phyloP scores from a whole-genome alignment of 2,888 invertebrate genomes.

The Lepidochitona cinerea region DNA sequence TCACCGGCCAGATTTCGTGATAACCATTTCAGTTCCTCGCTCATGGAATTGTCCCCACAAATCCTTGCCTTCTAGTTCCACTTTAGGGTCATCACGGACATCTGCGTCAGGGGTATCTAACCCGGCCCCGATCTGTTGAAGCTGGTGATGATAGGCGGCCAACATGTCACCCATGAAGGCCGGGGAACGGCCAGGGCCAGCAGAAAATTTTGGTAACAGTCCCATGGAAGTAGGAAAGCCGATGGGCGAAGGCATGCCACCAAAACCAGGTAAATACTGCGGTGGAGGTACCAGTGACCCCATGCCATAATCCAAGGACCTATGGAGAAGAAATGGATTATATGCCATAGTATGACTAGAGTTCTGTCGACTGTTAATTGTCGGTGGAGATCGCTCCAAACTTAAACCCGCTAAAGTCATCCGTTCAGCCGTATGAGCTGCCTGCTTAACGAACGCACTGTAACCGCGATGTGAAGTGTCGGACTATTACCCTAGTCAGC shows the following conservation, averaged over 20 bases:
- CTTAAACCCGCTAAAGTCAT: neutral
- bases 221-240: slow-evolving; percentile 3
- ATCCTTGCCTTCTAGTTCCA: slow-evolving; percentile 97
- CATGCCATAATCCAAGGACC: slow-evolving; percentile 4
- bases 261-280: neutral
- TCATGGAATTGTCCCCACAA: slow-evolving; percentile 99
- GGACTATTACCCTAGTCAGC: neutral
- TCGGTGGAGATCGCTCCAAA: neutral
- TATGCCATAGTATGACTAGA: neutral
- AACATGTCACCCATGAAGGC: slow-evolving; percentile 12
- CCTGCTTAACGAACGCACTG: neutral
- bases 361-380: neutral
- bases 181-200: slow-evolving; percentile 22
- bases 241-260: neutral
- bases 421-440: neutral
- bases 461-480: neutral
- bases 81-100: slow-evolving; percentile 97
- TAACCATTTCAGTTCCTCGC: slow-evolving; percentile 99
- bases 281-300: neutral
- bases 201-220: neutral
- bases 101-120: slow-evolving; percentile 88
- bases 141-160: slow-evolving; percentile 15
- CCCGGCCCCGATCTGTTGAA: slow-evolving; percentile 77
- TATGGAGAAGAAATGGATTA: neutral
- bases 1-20: slow-evolving; percentile 99